These are phyloP conservation scores for Lepisosteus oculatus DNA, from an alignment of 2,113 vertebrate species.

Conservation along the genomic window DNA sequence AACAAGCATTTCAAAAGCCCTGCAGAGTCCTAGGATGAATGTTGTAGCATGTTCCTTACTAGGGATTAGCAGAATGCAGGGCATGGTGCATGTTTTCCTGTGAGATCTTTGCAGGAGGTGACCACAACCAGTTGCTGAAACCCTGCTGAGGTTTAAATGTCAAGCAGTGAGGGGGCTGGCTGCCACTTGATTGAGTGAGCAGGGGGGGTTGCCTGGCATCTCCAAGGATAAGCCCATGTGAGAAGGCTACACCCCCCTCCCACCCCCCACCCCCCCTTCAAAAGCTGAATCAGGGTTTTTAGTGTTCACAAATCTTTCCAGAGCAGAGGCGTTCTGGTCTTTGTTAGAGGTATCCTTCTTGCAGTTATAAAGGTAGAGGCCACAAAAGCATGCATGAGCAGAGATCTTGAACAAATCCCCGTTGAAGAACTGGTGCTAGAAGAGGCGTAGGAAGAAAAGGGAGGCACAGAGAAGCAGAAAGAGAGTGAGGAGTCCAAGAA, in stretches of 20 bases:
- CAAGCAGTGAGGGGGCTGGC: background rate
- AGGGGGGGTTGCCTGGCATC: background rate
- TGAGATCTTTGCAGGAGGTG: background rate
- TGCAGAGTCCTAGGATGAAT: too few species aligned
- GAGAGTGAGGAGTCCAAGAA: too few species aligned
- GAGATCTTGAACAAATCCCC: background rate
- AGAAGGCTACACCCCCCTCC: background rate
- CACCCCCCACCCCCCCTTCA: background rate
- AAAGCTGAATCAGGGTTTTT: background rate
- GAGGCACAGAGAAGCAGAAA: background rate
- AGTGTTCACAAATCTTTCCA: background rate
- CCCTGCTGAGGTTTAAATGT: conserved; percentile 2
- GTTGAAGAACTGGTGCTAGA: background rate
- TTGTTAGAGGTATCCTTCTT: background rate
- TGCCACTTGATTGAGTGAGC: background rate
- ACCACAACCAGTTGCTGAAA: background rate
- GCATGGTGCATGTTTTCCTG: too few species aligned
- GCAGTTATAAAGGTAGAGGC: background rate
- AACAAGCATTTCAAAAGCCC: too few species aligned
- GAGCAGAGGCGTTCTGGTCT: background rate
- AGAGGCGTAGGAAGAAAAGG: background rate
- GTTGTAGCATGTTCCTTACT: too few species aligned
- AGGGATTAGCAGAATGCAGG: too few species aligned
- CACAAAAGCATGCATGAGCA: background rate
- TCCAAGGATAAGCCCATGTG: too few species aligned